Conservation (phyloP, 2,113 vertebrate genomes). For the Gallinago paraguaiae region DNA sequence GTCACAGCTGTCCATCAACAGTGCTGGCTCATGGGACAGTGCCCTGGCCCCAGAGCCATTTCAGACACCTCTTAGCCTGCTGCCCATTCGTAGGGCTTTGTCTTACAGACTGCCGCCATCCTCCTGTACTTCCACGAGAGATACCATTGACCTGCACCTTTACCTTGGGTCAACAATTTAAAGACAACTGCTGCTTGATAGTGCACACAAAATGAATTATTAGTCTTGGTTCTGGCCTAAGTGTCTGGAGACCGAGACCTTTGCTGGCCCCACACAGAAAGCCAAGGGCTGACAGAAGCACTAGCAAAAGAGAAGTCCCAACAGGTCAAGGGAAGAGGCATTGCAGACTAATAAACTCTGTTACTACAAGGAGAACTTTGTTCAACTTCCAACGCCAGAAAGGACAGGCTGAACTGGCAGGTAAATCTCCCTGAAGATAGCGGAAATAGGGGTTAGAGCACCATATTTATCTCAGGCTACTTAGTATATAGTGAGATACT, state of each 20-base stretch:
- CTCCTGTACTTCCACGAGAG: not conserved
- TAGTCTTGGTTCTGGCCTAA: not conserved
- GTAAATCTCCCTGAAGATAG: conserved; percentile 41
- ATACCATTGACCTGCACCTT: not conserved
- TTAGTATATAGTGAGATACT: not conserved
- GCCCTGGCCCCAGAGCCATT: not conserved
- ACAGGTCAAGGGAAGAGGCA: conserved; percentile 11
- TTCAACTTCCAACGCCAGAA: conserved; percentile 18
- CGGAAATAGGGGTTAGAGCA: not conserved
- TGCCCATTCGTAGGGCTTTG: not conserved
- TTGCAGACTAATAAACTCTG: conserved; percentile 2
- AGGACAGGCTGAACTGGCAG: not conserved
- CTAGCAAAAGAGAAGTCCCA: not conserved
- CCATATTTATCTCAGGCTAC: not conserved
- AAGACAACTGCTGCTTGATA: not conserved
- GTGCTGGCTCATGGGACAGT: not conserved
- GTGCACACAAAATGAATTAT: not conserved
- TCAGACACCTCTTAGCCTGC: not conserved
- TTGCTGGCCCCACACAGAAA: not conserved
- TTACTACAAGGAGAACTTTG: not conserved
- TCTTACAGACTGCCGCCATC: not conserved
- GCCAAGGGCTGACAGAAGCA: not conserved
- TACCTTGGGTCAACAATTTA: not conserved
- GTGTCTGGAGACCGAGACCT: not conserved
- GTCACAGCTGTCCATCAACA: not conserved